Conservation (phyloP, 2,797 vertebrate species). For the Rhinella marina region DNA sequence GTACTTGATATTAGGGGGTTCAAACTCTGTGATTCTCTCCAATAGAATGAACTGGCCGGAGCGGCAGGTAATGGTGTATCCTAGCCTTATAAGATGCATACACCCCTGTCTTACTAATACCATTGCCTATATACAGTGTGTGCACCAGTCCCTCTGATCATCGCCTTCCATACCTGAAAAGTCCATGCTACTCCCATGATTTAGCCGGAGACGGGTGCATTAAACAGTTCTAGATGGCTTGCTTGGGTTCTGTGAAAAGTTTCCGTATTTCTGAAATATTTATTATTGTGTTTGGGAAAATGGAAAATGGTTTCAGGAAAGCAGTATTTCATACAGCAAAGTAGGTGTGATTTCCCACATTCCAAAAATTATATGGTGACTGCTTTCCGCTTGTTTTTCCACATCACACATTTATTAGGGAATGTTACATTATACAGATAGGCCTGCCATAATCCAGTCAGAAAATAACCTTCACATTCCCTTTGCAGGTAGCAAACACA, state of each 20-base stretch:
- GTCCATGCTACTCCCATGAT: background rate
- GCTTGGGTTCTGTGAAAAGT: constrained; percentile 17
- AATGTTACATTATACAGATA: constrained; percentile 44
- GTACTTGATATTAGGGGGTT: too few relatives aligned
- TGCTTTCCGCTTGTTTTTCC: constrained; percentile 59
- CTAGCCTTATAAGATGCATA: too few relatives aligned
- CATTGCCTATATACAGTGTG: background rate
- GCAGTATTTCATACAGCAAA: constrained; percentile 51
- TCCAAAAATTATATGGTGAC: constrained; percentile 56
- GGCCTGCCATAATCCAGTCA: background rate
- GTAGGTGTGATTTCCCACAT: constrained; percentile 59
- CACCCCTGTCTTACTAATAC: too few relatives aligned
- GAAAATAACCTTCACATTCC: constrained; percentile 10
- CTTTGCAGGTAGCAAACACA: constrained; percentile 33
- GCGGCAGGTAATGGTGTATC: too few relatives aligned
- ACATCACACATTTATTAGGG: constrained; percentile 52
- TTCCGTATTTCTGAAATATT: constrained; percentile 53
- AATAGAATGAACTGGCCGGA: too few relatives aligned
- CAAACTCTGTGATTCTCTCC: too few relatives aligned
- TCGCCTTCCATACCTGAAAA: background rate
- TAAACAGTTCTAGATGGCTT: constrained; percentile 9
- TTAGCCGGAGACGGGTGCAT: background rate
- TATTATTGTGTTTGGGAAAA: constrained; percentile 54
- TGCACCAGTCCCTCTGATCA: background rate
- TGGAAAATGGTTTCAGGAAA: constrained; percentile 56